phyloP scores from a whole-genome alignment of 2,113 vertebrate species.

The Nematolebias whitei region DNA sequence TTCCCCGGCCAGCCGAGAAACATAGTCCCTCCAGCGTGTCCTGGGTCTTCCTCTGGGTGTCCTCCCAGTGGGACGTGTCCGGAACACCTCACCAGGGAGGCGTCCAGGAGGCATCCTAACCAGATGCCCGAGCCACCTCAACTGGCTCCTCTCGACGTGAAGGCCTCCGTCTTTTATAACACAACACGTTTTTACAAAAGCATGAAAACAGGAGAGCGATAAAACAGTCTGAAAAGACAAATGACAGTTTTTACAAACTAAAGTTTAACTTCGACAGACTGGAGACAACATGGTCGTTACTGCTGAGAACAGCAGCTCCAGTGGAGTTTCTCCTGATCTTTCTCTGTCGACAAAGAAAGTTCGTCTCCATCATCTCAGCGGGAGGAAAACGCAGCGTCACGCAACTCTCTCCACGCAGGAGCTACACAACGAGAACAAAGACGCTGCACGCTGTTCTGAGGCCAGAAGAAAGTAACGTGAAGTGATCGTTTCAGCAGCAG shows the following conservation, averaged over 20 bases:
- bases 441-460: conserved; percentile 25
- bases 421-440: conserved; percentile 43
- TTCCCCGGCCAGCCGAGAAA: no score
- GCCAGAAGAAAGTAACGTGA: conserved; percentile 33
- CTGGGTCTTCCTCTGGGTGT: no score
- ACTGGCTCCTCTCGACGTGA: no score
- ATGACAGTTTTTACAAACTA: neutral
- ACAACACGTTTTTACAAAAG: neutral
- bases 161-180: neutral
- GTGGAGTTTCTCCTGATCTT: conserved; percentile 25
- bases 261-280: neutral
- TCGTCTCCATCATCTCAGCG: conserved; percentile 45
- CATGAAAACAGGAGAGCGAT: no score
- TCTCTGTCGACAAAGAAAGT: conserved; percentile 28
- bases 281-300: neutral
- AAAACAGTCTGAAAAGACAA: neutral
- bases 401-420: conserved; percentile 33
- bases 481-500: conserved; percentile 43
- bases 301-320: conserved; percentile 18
- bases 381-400: conserved; percentile 45
- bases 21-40: no score
- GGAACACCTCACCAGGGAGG: no score
- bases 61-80: no score
- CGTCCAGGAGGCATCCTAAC: no score
- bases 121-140: no score